Base-by-base conservation (phyloP, 2,797 vertebrate genomes). In the Poliocrania exsul region DNA sequence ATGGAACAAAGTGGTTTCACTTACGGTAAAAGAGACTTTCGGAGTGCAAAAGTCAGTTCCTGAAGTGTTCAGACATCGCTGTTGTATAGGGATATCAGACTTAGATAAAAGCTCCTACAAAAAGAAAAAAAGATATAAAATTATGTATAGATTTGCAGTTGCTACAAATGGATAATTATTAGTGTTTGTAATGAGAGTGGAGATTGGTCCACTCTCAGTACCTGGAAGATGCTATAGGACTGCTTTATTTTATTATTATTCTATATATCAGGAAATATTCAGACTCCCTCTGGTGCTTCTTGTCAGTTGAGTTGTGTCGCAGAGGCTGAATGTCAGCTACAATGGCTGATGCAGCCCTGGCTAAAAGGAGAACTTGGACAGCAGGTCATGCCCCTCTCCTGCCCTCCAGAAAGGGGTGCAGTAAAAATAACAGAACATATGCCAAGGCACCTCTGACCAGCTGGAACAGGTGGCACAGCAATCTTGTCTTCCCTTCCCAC, bases 401-500 rank as follows among this genome's bases (percentile, higher is more conserved):
- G 82, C 91, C 65, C 70, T 86, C 46, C 79, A 87, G 72, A 54
- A 56, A 71, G 65, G 35, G 37, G 44, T 19, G 61, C 75, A 66
- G 5, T 7, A 16, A 19, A 18, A 60, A 23, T 58, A 46, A 38
- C 67, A 69, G 29, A 67, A 31, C 65, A 14, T 19, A 5, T 29
- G 46, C 78, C 89, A 86, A 40, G 65, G 77, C 49, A 64, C 25
- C 70, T 69, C 53, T 65, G 67, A 42, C 10, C 79, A 69, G 40
- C 75, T 75, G 70, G 51, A 79, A 82, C 87, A 83, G 88, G 79
- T 51, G 89, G 72, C 88, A 87, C 81, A 83, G 77, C 50, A 64
- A 11, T 71, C 69, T 35, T 35, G 15, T 86, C 44, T 53, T 92
- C 84, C 88, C 40, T 87, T 67, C 81, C 78, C 89, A 33, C 71